Conservation (phyloP, 1,140 invertebrate species). For the Trichonephila clavipes region DNA sequence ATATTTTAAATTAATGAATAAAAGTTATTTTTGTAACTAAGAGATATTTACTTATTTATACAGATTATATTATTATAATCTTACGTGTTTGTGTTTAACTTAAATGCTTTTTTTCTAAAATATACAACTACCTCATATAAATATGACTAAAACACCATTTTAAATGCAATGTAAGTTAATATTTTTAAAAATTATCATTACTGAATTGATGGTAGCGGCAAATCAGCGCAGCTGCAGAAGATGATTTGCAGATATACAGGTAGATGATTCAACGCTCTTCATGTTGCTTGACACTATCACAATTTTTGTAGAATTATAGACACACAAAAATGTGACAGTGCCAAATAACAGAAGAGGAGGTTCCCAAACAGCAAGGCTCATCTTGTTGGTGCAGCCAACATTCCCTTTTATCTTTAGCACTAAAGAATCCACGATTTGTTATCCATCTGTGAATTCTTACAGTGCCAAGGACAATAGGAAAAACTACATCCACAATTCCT, state of each 20-base stretch:
- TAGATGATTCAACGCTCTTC: constrained; percentile 77
- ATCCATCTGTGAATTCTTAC: constrained; percentile 79
- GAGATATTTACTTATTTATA: too few relatives aligned
- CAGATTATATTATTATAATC: too few relatives aligned
- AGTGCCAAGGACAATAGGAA: constrained; percentile 79
- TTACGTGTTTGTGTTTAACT: too few relatives aligned
- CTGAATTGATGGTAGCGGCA: too few relatives aligned
- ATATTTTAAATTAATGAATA: too few relatives aligned
- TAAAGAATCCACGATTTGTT: constrained; percentile 78
- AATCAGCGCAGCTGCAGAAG: background rate
- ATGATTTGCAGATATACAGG: background rate
- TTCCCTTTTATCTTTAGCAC: constrained; percentile 79
- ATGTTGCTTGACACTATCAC: constrained; percentile 80
- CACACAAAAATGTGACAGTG: constrained; percentile 80
- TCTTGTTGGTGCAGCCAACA: background rate
- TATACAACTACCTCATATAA: too few relatives aligned
- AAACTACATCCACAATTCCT: background rate
- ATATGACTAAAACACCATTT: too few relatives aligned
- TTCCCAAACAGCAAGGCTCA: background rate
- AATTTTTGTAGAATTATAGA: constrained; percentile 79
- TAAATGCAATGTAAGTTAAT: too few relatives aligned
- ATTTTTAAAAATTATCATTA: too few relatives aligned
- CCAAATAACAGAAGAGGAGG: constrained; percentile 79
- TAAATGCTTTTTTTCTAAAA: too few relatives aligned
- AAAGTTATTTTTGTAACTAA: too few relatives aligned